Base-by-base conservation (phyloP, 2,888 invertebrate species). In the Ichneumoninae sp. region DNA sequence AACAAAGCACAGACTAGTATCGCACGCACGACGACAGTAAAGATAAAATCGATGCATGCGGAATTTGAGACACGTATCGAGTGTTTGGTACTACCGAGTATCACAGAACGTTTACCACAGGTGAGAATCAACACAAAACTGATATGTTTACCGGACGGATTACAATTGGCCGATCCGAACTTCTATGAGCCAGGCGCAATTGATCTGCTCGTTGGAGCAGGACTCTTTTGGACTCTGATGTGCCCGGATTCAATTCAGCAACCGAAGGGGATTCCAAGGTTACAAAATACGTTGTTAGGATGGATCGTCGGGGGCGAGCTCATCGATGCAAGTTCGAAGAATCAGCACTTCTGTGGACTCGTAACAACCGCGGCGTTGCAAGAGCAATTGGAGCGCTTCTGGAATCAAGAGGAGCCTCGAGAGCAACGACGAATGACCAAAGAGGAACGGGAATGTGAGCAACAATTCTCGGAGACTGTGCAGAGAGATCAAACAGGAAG, bases 271-370 rank as follows among this genome's bases (percentile, higher is more conserved):
- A 30, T 71, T 16, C 50, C 44, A 13, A 52, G 47, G 8, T 71
- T 86, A 0, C 87, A 87, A 30, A 85, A 85, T 19, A 86, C 86
- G 10, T 52, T 40, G 13, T 52, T 87, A 0, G 86, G 85, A 60
- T 87, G 86, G 86, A 30, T 85, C 1, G 75, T 81, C 5, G 66
- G 81, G 1, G 84, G 84, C 8, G 54, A 78, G 66, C 71, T 79
- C 13, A 63, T 44, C 65, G 65, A 65, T 36, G 40, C 65, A 65
- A 19, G 40, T 7, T 36, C 40, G 65, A 65, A 65, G 65, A 36
- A 36, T 22, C 54, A 22, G 8, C 54, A 10, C 10, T 65, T 63
- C 22, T 74, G 80, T 36, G 36, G 71, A 22, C 65, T 83, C 16
- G 40, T 65, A 13, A 83, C 71, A 30, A 30, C 60, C 57, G 66